Evolutionary conservation across 2,888 invertebrate species (phyloP).

Genomic region (Carpatolechia fugitivella): DNA sequence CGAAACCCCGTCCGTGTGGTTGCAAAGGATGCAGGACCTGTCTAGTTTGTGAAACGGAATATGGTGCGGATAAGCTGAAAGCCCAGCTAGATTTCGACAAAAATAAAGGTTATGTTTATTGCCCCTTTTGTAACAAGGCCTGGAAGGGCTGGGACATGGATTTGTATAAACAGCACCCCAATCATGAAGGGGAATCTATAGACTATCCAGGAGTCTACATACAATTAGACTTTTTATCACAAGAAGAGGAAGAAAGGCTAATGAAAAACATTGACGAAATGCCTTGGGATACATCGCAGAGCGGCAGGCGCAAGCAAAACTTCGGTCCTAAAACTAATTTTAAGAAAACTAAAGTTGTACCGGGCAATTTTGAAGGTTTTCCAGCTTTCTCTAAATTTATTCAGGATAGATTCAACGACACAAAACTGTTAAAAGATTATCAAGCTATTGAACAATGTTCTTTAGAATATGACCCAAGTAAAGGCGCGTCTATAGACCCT

Average conservation of each 20-base stretch:
- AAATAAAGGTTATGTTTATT: constrained; percentile 84
- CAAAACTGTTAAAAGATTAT: constrained; percentile 83
- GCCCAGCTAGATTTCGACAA: constrained; percentile 64
- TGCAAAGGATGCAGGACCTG: constrained; percentile 96
- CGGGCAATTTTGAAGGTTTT: constrained; percentile 91
- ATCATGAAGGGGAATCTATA: constrained; percentile 81
- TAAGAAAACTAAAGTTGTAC: constrained; percentile 90
- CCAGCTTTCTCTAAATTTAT: constrained; percentile 88
- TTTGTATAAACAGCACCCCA: constrained; percentile 81
- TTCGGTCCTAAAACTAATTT: constrained; percentile 99
- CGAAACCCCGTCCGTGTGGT: constrained; percentile 88
- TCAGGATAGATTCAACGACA: constrained; percentile 84
- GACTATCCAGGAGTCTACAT: constrained; percentile 84
- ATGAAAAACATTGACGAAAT: constrained; percentile 85
- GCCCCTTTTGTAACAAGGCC: constrained; percentile 85
- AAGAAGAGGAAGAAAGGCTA: constrained; percentile 83
- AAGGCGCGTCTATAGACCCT: constrained; percentile 97
- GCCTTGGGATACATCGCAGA: constrained; percentile 95
- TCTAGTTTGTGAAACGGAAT: constrained; percentile 88
- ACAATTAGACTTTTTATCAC: constrained; percentile 85
- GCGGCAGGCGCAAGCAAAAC: constrained; percentile 98
- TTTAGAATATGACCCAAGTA: constrained; percentile 91
- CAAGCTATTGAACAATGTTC: constrained; percentile 97
- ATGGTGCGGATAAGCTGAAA: constrained; percentile 61
- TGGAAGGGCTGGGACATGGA: constrained; percentile 86